Evolutionary conservation across 2,888 invertebrate genomes (phyloP).

Genomic region (Hyppa rectilinea): DNA sequence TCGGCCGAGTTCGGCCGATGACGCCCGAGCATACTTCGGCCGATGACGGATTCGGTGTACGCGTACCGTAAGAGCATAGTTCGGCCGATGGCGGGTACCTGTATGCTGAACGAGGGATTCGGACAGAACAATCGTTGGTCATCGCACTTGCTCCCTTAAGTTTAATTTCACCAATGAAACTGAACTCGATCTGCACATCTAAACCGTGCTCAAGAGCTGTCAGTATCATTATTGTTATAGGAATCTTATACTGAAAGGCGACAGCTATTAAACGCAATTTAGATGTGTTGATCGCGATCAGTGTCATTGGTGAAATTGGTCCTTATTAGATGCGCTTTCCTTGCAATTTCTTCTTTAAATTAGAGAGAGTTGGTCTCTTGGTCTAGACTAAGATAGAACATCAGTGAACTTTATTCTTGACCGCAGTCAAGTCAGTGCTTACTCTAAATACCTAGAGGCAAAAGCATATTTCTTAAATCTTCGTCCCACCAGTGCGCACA

Average conservation of each 20-base stretch:
- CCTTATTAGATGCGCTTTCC: background rate
- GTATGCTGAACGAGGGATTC: background rate
- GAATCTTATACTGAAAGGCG: too few species aligned
- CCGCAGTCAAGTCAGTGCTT: background rate
- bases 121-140: background rate
- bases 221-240: too few species aligned
- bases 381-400: background rate
- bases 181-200: too few species aligned
- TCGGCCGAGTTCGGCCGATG: background rate
- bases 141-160: background rate
- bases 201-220: too few species aligned
- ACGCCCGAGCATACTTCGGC: background rate
- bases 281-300: too few species aligned
- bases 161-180: too few species aligned
- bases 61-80: background rate
- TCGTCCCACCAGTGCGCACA: conserved; percentile 1
- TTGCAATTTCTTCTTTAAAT: background rate
- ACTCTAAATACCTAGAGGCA: background rate
- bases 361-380: background rate
- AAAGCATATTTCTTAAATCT: conserved; percentile 14
- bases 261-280: too few species aligned
- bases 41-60: too few species aligned
- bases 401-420: background rate
- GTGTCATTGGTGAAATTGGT: too few species aligned
- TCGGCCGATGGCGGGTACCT: background rate